These are phyloP conservation scores for Drosophila tani DNA, from an alignment of 1,140 invertebrate species.

Conservation along the genomic window DNA sequence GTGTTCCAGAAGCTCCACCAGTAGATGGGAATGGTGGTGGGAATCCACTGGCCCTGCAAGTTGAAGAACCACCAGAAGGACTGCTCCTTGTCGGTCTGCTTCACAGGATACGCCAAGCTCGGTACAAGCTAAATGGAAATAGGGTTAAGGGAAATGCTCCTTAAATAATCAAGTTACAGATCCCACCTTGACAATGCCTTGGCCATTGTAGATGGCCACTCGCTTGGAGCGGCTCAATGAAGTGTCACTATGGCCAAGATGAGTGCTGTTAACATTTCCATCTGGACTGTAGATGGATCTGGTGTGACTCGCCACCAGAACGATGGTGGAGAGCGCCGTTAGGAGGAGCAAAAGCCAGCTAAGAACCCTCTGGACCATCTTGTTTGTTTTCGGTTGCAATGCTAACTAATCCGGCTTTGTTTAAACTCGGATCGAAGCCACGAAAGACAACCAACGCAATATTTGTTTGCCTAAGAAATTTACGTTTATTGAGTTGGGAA, in stretches of 20 bases:
- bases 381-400: slow-evolving; percentile 49
- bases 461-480: slow-evolving; percentile 65
- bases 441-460: slow-evolving; percentile 24
- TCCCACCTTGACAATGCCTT: slow-evolving; percentile 67
- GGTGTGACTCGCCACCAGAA: slow-evolving; percentile 17
- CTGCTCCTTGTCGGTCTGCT: slow-evolving; percentile 59
- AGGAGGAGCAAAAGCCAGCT: slow-evolving; percentile 36
- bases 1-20: slow-evolving; percentile 84
- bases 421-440: slow-evolving; percentile 8
- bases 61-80: slow-evolving; percentile 73
- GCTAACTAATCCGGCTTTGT: slow-evolving; percentile 41
- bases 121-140: not conserved
- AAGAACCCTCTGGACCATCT: slow-evolving; percentile 37
- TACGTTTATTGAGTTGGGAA: slow-evolving; percentile 10
- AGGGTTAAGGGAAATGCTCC: too few relatives aligned
- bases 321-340: slow-evolving; percentile 7
- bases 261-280: slow-evolving; percentile 11
- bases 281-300: slow-evolving; percentile 4
- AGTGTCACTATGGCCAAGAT: not conserved
- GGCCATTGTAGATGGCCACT: slow-evolving; percentile 69
- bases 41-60: slow-evolving; percentile 64
- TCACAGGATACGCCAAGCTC: slow-evolving; percentile 64
- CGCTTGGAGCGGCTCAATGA: slow-evolving; percentile 57
- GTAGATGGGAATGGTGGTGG: slow-evolving; percentile 63
- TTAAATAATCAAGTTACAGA: not conserved